A percentile compares a stretch with the other conserved stretches of the same genome.
Evolutionary conservation across 2,113 vertebrate species (phyloP).

Genomic region (Neolamprologus tretocephalus): DNA sequence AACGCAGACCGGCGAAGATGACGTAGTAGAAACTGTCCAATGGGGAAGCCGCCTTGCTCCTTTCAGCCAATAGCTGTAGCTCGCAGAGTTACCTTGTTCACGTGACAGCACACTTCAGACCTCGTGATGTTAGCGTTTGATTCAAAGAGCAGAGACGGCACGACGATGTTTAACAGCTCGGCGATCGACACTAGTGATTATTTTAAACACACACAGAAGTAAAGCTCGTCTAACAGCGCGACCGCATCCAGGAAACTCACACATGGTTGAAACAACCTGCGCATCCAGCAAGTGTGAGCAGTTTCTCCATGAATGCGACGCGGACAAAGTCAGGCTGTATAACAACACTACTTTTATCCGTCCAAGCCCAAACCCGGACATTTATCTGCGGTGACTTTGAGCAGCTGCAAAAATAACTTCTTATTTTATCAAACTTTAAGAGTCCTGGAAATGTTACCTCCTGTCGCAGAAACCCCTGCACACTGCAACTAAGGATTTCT

Average conservation of each 20-base stretch:
- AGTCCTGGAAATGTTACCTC: background rate
- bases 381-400: background rate
- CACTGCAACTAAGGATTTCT: fast-evolving
- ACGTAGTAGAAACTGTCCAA: background rate
- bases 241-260: fast-evolving
- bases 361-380: background rate
- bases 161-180: fast-evolving
- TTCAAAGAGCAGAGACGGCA: background rate
- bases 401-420: background rate
- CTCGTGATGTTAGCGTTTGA: background rate
- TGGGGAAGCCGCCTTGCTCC: fast-evolving
- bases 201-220: background rate
- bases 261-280: background rate
- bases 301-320: background rate
- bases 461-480: fast-evolving
- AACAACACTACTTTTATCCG: background rate
- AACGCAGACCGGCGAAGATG: background rate
- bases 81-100: background rate
- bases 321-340: fast-evolving
- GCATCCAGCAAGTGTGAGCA: fast-evolving
- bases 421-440: background rate
- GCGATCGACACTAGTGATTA: fast-evolving
- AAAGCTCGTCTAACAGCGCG: fast-evolving
- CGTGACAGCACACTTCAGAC: background rate
- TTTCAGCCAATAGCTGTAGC: background rate